Conservation (phyloP, 2,797 vertebrate species). For the Phalloptychus januarius region DNA sequence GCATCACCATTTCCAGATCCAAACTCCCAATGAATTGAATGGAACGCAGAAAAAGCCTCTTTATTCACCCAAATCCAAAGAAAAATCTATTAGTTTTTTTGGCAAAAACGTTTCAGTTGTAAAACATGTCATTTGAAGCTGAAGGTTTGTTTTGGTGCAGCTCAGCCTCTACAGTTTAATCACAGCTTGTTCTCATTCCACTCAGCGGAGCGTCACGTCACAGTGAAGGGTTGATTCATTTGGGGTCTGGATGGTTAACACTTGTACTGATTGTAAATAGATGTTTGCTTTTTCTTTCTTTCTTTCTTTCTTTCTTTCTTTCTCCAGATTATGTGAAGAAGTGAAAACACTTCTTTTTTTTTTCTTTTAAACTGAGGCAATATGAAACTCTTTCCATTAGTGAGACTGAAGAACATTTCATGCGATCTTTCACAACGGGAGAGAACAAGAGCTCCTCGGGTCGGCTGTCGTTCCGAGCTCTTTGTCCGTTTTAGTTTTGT, state of each 20-base stretch:
- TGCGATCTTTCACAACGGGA: neutral
- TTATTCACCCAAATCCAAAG: neutral
- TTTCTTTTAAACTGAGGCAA: slow-evolving; percentile 54
- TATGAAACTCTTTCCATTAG: slow-evolving; percentile 81
- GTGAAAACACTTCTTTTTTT: slow-evolving; percentile 3
- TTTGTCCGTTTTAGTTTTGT: neutral
- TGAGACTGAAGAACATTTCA: slow-evolving; percentile 58
- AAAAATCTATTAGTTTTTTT: neutral
- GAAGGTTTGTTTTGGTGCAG: neutral
- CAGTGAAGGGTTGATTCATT: neutral
- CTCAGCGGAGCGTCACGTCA: neutral
- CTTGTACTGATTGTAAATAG: slow-evolving; percentile 78
- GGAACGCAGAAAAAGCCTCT: neutral
- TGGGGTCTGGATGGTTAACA: slow-evolving; percentile 62
- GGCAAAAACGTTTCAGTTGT: neutral
- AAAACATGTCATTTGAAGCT: neutral
- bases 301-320: slow-evolving; percentile 26
- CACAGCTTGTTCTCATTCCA: slow-evolving; percentile 3
- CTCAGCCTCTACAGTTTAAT: neutral
- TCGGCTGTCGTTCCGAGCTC: neutral
- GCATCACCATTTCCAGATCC: neutral
- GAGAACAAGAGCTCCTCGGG: neutral
- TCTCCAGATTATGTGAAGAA: slow-evolving; percentile 63
- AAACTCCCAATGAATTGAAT: neutral
- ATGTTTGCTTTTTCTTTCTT: slow-evolving; percentile 49